phyloP scores from a whole-genome alignment of 2,797 vertebrate species.

The Squalus acanthias region DNA sequence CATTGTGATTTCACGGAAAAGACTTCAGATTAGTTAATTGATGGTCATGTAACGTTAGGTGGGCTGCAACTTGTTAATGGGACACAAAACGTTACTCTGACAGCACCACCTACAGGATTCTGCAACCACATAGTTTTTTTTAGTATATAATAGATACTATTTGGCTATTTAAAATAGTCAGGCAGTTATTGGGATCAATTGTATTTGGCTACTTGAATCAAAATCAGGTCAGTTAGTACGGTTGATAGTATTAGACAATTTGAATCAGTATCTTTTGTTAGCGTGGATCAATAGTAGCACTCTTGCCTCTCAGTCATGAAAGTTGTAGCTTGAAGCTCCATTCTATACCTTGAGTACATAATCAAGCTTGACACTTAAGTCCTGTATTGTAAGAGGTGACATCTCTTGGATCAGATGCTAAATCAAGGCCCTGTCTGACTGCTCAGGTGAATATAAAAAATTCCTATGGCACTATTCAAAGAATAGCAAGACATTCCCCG shows the following conservation, averaged over 20 bases:
- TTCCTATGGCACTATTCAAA: background rate
- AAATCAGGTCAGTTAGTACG: background rate
- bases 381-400: background rate
- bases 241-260: background rate
- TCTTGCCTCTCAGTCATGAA: background rate
- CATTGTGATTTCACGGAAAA: background rate
- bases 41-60: background rate
- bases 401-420: background rate
- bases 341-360: too few relatives aligned
- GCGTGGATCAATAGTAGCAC: background rate
- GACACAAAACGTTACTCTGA: background rate
- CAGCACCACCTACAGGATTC: background rate
- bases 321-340: background rate
- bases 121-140: background rate
- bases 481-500: background rate
- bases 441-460: background rate
- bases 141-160: background rate
- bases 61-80: background rate
- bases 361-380: background rate
- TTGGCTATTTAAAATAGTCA: background rate
- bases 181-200: background rate
- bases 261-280: background rate
- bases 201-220: background rate
- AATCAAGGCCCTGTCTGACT: background rate
- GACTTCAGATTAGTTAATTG: background rate